Evolutionary conservation across 2,113 vertebrate species (phyloP).

Genomic region (Labeo rohita): DNA sequence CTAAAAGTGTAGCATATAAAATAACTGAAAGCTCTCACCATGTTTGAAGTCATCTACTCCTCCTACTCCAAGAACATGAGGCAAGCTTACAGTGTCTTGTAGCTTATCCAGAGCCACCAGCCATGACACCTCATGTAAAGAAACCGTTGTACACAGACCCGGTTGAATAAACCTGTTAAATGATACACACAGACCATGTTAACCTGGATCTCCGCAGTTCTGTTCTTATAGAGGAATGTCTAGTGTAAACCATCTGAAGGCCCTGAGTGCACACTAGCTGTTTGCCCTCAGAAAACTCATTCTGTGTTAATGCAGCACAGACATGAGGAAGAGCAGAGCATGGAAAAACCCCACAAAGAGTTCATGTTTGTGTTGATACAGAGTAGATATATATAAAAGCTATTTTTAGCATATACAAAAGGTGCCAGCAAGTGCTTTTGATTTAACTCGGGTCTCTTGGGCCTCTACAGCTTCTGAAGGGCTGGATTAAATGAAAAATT

Average conservation of each 20-base stretch:
- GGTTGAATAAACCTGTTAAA: background rate
- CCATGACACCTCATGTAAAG: background rate
- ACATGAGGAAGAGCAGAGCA: conserved; percentile 22
- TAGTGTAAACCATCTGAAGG: conserved; percentile 52
- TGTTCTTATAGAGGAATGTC: conserved; percentile 48
- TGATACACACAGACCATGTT: background rate
- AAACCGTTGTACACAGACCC: background rate
- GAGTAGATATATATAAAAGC: background rate
- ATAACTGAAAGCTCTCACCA: background rate
- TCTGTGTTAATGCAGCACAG: background rate
- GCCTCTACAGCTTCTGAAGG: no score
- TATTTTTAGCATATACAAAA: conserved; percentile 13
- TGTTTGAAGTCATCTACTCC: background rate
- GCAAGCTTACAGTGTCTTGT: background rate
- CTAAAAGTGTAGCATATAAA: background rate
- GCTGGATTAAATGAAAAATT: no score
- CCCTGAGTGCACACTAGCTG: background rate
- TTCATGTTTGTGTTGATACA: background rate
- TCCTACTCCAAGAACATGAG: background rate
- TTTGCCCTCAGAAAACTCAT: background rate
- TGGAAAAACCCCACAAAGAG: background rate
- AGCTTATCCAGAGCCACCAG: background rate
- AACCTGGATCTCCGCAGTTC: background rate
- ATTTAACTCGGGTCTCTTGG: background rate
- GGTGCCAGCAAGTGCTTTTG: conserved; percentile 7